These are phyloP conservation scores for Dendropsophus ebraccatus DNA, from an alignment of 2,113 vertebrate genomes.

Conservation along the genomic window DNA sequence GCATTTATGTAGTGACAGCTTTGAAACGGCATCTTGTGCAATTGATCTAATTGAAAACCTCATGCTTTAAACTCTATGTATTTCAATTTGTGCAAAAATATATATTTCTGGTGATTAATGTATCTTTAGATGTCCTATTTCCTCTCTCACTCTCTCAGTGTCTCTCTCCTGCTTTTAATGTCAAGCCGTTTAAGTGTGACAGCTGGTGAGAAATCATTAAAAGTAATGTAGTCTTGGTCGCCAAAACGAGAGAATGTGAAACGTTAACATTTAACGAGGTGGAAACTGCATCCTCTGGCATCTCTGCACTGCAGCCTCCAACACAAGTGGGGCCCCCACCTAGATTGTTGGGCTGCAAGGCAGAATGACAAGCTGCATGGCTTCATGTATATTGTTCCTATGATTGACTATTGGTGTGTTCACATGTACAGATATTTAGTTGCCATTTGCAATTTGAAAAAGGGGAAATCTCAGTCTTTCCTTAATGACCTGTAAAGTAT, in stretches of 20 bases:
- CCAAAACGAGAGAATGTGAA: conserved; percentile 72
- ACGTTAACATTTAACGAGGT: conserved; percentile 71
- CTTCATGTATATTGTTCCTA: conserved; percentile 3
- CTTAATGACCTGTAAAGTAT: too few relatives aligned
- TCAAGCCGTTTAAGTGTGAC: conserved; percentile 71
- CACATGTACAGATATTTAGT: too few relatives aligned
- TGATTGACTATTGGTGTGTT: conserved; percentile 4
- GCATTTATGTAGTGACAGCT: not conserved
- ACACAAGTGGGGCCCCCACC: conserved; percentile 27
- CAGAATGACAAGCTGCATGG: conserved; percentile 23
- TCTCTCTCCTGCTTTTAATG: conserved; percentile 67
- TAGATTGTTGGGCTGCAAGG: conserved; percentile 3
- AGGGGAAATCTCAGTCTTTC: too few relatives aligned
- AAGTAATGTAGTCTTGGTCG: conserved; percentile 73
- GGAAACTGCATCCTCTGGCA: conserved; percentile 67
- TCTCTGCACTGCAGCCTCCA: conserved; percentile 22
- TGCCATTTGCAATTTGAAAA: too few relatives aligned
- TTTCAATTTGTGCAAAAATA: conserved; percentile 45
- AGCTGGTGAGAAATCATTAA: conserved; percentile 75
- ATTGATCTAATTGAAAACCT: conserved; percentile 43
- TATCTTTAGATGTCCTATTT: conserved; percentile 64
- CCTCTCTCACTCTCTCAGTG: conserved; percentile 61
- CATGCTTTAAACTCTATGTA: not conserved
- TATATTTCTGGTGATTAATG: conserved; percentile 67
- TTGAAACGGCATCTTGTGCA: not conserved